phyloP scores from a whole-genome alignment of 2,797 vertebrate genomes.

The Typhlichthys subterraneus region DNA sequence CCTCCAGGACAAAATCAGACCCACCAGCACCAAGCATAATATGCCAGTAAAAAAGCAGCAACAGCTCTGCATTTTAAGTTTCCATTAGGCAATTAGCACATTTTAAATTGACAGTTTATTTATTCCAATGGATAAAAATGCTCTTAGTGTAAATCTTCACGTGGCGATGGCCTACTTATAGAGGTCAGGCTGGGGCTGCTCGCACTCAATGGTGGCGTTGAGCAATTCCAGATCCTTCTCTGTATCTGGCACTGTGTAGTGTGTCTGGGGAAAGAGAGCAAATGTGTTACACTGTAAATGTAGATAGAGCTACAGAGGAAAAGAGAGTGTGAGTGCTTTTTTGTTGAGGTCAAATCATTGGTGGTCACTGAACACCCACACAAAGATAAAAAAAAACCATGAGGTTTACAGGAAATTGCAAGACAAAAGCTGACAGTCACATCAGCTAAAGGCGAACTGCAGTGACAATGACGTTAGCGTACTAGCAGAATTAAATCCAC shows the following conservation, averaged over 20 bases:
- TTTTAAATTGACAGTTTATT: too few species aligned
- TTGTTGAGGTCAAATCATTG: constrained; percentile 26
- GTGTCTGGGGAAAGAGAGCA: constrained; percentile 78
- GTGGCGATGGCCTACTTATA: constrained; percentile 88
- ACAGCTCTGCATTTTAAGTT: too few species aligned
- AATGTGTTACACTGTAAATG: constrained; percentile 14
- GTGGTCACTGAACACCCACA: constrained; percentile 5
- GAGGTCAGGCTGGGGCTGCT: constrained; percentile 96
- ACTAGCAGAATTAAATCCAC: too few species aligned
- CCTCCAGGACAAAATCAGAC: background rate
- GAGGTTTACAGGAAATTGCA: background rate
- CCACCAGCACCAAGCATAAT: background rate
- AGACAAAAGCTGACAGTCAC: constrained; percentile 4
- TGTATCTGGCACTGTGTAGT: constrained; percentile 90
- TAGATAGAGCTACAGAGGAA: constrained; percentile 15
- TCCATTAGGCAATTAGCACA: too few species aligned
- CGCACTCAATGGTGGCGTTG: constrained; percentile 92
- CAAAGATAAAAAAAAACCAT: background rate
- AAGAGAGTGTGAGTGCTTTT: constrained; percentile 19
- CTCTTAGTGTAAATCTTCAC: constrained; percentile 50
- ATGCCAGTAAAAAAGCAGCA: constrained; percentile 1
- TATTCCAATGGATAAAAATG: background rate
- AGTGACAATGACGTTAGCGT: too few species aligned
- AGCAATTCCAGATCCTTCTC: constrained; percentile 84
- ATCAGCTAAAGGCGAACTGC: background rate